These are phyloP conservation scores for Meloidogyne chitwoodi DNA, from an alignment of 1,140 invertebrate genomes.

Conservation along the genomic window DNA sequence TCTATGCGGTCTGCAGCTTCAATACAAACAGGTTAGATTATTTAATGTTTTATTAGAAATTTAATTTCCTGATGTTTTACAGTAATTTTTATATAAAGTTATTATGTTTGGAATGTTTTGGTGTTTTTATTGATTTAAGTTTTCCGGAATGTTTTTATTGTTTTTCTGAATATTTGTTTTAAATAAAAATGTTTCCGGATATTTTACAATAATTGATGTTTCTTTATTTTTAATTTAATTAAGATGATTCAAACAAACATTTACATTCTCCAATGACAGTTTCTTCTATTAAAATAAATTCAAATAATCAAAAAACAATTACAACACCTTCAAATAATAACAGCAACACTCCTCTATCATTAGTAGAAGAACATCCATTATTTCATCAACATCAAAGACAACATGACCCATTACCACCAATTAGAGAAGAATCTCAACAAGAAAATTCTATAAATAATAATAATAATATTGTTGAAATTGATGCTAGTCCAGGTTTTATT, in stretches of 20 bases:
- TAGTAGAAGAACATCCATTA: neutral
- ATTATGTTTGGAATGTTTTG: no score
- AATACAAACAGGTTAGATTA: neutral
- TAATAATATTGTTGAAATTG: slow-evolving; percentile 29
- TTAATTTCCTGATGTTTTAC: no score
- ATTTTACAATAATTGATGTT: neutral
- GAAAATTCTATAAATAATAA: slow-evolving; percentile 26
- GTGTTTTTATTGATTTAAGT: neutral
- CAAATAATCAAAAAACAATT: neutral
- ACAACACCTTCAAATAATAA: neutral
- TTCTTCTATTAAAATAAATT: neutral
- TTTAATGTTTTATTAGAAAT: no score
- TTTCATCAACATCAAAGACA: neutral
- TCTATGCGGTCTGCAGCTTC: neutral
- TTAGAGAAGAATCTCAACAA: neutral
- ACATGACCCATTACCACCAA: neutral
- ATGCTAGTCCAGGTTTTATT: slow-evolving; percentile 32
- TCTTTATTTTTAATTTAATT: no score
- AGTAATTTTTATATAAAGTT: no score
- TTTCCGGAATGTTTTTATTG: neutral
- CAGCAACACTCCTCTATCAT: slow-evolving; percentile 2
- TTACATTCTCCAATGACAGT: neutral
- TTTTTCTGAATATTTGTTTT: neutral
- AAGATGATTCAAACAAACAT: neutral
- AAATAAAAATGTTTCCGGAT: neutral